These are phyloP conservation scores for Orestias chungarensis DNA, from an alignment of 2,797 vertebrate species.

Conservation along the genomic window DNA sequence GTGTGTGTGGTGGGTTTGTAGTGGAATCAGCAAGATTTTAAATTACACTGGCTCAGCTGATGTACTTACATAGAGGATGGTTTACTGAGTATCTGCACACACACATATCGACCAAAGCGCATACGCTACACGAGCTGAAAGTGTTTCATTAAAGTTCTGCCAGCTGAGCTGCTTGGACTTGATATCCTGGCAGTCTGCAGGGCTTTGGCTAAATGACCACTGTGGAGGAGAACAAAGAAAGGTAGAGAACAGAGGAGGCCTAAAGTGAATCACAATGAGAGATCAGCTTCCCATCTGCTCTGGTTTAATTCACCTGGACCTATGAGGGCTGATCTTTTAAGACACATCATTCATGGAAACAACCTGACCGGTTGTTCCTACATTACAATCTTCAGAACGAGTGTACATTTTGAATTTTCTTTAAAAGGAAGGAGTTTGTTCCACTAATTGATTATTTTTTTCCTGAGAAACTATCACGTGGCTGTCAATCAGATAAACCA, in stretches of 20 bases:
- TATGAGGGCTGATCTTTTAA: conserved; percentile 12
- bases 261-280: conserved; percentile 35
- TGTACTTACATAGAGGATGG: conserved; percentile 35
- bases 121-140: conserved; percentile 41
- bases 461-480: conserved; percentile 40
- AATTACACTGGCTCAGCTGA: conserved; percentile 66
- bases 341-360: neutral
- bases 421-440: neutral
- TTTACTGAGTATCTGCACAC: conserved; percentile 26
- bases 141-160: conserved; percentile 67
- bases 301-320: conserved; percentile 18
- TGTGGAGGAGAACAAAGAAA: conserved; percentile 35
- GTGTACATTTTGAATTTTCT: neutral
- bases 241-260: conserved; percentile 10
- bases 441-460: neutral
- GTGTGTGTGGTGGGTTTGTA: conserved; percentile 23
- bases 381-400: neutral
- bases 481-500: conserved; percentile 32
- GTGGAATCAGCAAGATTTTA: conserved; percentile 67
- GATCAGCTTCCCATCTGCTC: conserved; percentile 16
- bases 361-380: neutral
- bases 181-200: conserved; percentile 53
- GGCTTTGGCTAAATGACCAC: conserved; percentile 45
- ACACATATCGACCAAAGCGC: conserved; percentile 9
- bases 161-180: conserved; percentile 48